A percentile compares a stretch with the other conserved stretches of the same genome.
Conservation (phyloP, 2,113 vertebrate species). For the Eptatretus burgeri region DNA sequence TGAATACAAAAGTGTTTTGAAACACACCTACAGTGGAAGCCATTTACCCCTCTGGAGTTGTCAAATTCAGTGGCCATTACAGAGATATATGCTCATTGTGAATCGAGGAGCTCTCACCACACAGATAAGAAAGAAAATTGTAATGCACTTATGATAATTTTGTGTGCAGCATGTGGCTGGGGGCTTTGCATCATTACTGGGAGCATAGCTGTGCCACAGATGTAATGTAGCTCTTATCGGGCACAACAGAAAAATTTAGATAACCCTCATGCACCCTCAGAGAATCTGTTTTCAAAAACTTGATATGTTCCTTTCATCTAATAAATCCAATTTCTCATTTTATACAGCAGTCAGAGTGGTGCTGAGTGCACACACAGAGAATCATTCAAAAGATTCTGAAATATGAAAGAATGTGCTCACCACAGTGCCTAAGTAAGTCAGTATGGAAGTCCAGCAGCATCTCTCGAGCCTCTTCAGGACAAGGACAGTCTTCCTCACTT, state of each 20-base stretch:
- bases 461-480: constrained; percentile 49
- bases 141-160: background rate
- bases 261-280: background rate
- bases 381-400: too few relatives aligned
- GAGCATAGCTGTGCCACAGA: too few relatives aligned
- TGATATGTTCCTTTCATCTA: too few relatives aligned
- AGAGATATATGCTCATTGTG: too few relatives aligned
- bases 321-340: background rate
- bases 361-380: too few relatives aligned
- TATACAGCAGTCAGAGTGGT: constrained; percentile 7
- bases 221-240: too few relatives aligned
- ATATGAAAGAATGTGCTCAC: constrained; percentile 16
- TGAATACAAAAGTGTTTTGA: too few relatives aligned
- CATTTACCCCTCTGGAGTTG: too few relatives aligned
- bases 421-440: constrained; percentile 76
- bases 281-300: background rate
- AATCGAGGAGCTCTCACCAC: too few relatives aligned
- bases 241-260: background rate
- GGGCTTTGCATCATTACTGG: too few relatives aligned
- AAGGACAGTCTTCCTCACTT: constrained; percentile 46
- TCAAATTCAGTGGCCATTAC: too few relatives aligned
- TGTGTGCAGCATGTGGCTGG: background rate
- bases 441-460: constrained; percentile 68
- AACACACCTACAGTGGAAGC: too few relatives aligned
- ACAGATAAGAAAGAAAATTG: background rate